These are phyloP conservation scores for Hozukius guyotensis DNA, from an alignment of 2,797 vertebrate genomes.

Conservation along the genomic window DNA sequence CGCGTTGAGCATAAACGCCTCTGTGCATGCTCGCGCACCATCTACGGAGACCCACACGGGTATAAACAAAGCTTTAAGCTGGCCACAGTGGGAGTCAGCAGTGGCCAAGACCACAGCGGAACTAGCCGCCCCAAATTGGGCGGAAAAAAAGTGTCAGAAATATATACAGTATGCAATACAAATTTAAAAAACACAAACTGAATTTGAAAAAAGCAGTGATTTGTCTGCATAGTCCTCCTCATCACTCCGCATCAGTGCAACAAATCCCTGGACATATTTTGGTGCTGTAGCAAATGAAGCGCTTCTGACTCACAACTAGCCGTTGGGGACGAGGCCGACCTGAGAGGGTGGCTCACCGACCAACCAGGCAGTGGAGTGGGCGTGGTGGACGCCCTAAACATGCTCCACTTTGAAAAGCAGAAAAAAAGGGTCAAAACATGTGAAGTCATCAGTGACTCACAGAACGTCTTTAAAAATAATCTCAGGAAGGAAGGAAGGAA, in stretches of 20 bases:
- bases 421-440: slow-evolving; percentile 13
- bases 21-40: too few species aligned
- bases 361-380: not conserved
- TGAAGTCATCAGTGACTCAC: slow-evolving; percentile 43
- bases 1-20: too few species aligned
- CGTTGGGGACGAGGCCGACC: not conserved
- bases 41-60: too few species aligned
- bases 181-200: not conserved
- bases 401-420: not conserved
- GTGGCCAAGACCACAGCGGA: too few species aligned
- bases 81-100: too few species aligned
- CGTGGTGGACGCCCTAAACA: not conserved
- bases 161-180: too few species aligned
- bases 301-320: slow-evolving; percentile 35
- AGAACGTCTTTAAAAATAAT: not conserved
- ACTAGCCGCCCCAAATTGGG: too few species aligned
- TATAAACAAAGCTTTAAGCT: too few species aligned
- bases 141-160: too few species aligned
- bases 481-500: not conserved
- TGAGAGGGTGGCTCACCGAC: not conserved
- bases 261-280: not conserved
- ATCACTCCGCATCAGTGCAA: not conserved
- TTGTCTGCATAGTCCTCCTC: not conserved
- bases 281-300: not conserved
- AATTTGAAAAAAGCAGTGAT: not conserved